These are phyloP conservation scores for Temnothorax unifasciatus DNA, from an alignment of 2,888 invertebrate genomes.

Conservation along the genomic window DNA sequence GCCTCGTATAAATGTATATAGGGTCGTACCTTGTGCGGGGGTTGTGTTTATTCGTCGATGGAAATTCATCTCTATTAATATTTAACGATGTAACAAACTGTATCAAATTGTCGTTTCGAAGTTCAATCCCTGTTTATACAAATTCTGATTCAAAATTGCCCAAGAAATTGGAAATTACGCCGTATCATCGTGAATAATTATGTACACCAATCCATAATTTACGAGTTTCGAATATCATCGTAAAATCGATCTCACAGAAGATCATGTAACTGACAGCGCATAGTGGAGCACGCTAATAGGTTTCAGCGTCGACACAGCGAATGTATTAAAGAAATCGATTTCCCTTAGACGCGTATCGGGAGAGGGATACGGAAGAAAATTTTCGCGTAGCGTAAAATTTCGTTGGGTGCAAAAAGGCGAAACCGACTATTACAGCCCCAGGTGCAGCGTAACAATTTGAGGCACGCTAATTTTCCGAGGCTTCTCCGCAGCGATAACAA, in stretches of 20 bases:
- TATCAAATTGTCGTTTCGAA: neutral
- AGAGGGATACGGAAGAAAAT: slow-evolving; percentile 26
- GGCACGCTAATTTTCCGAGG: slow-evolving; percentile 47
- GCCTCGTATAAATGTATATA: neutral
- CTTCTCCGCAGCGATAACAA: slow-evolving; percentile 35
- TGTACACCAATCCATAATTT: slow-evolving; percentile 14
- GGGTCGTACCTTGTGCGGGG: neutral
- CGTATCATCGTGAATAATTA: neutral
- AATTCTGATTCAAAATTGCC: neutral
- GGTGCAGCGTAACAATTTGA: slow-evolving; percentile 32
- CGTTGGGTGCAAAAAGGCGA: slow-evolving; percentile 47
- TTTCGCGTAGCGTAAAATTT: slow-evolving; percentile 26
- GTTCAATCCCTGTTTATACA: neutral
- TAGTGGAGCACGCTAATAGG: slow-evolving; percentile 48
- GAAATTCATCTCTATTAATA: neutral
- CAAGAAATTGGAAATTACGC: neutral
- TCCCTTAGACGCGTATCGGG: slow-evolving; percentile 29
- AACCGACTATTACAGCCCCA: slow-evolving; percentile 12
- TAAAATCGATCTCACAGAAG: slow-evolving; percentile 45
- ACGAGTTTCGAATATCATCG: slow-evolving; percentile 27
- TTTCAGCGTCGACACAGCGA: slow-evolving; percentile 46
- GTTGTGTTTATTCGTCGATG: slow-evolving; percentile 7
- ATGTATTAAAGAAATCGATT: slow-evolving; percentile 55
- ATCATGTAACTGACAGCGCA: slow-evolving; percentile 53
- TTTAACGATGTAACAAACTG: neutral